Base-by-base conservation (phyloP, 2,888 invertebrate genomes). In the Pogonocherus hispidulus region DNA sequence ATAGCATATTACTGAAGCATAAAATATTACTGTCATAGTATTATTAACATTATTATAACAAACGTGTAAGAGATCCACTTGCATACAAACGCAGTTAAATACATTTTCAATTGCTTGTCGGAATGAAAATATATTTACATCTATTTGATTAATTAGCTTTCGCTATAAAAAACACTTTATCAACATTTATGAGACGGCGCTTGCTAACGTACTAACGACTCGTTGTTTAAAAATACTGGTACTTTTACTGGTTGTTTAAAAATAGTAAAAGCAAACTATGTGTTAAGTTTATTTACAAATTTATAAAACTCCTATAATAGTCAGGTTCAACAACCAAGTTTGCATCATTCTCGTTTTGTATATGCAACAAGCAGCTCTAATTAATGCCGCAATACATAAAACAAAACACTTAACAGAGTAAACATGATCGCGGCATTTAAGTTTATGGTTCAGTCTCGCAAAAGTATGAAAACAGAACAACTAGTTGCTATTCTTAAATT, bases 241-340 rank as follows among this genome's bases (percentile, higher is more conserved):
- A n/a, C 16, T 5, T 41, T n/a, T 41, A 41, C 41, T 41, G 14
- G 41, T 41, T 4, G n/a, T n/a, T 41, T 47, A 59, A 59, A 59
- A 59, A 59, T 47, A 59, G 47, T 59, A 32, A 3, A 35, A 18
- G 16, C 23, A 19, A 46, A 59, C 46, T 59, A 19, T 23, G 32
- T 22, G 47, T 19, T 47, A 47, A 46, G 59, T 59, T 47, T 59
- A 49, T 59, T 59, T 59, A 59, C 32, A 62, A 66, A 66, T 59
- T 59, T 59, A 41, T 52, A 32, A 51, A 57, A 66, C n/a, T 54
- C 14, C 54, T 16, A 52, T 37, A n/a, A 46, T 16, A 19, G 37
- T 59, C 51, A 66, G 51, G 66, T 52, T 66, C 66, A 56, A 65
- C 41, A 65, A 66, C 66, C 52, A 59, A 59, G 66, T 66, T 66